Evolutionary conservation across 1,140 invertebrate genomes (phyloP).

Genomic region (Ips nitidus): DNA sequence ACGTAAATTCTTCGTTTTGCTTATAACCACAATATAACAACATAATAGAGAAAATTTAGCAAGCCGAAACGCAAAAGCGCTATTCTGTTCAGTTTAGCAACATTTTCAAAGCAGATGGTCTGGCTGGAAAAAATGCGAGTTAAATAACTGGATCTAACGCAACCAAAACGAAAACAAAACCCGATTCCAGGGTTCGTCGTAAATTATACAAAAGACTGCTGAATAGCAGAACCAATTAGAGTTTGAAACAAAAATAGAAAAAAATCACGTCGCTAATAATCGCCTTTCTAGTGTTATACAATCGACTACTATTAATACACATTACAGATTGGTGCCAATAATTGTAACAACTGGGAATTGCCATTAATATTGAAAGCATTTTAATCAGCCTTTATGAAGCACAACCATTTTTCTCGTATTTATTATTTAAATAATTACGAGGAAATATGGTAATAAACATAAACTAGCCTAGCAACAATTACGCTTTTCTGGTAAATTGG

Average conservation of each 20-base stretch:
- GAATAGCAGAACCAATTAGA: background rate
- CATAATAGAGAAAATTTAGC: too few relatives aligned
- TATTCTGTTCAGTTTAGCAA: background rate
- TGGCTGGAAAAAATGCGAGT: background rate
- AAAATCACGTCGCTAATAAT: slow-evolving; percentile 2
- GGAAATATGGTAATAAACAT: slow-evolving; percentile 9
- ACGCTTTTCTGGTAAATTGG: background rate
- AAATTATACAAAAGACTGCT: background rate
- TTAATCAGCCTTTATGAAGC: slow-evolving; percentile 3
- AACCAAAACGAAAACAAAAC: background rate
- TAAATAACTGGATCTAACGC: background rate
- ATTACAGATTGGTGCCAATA: slow-evolving; percentile 6
- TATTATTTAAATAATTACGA: slow-evolving; percentile 8
- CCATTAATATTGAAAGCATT: slow-evolving; percentile 5
- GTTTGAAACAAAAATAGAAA: background rate
- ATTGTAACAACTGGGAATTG: slow-evolving; percentile 8
- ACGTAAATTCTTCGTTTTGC: too few relatives aligned
- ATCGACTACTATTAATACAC: background rate
- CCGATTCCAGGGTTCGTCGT: background rate
- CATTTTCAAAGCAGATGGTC: background rate
- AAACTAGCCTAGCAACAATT: slow-evolving; percentile 6
- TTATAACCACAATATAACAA: too few relatives aligned
- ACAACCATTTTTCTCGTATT: background rate
- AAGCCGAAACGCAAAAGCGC: too few relatives aligned
- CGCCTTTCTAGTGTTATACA: slow-evolving; percentile 10